Evolutionary conservation across 2,888 invertebrate species (phyloP).

Genomic region (Actias luna): DNA sequence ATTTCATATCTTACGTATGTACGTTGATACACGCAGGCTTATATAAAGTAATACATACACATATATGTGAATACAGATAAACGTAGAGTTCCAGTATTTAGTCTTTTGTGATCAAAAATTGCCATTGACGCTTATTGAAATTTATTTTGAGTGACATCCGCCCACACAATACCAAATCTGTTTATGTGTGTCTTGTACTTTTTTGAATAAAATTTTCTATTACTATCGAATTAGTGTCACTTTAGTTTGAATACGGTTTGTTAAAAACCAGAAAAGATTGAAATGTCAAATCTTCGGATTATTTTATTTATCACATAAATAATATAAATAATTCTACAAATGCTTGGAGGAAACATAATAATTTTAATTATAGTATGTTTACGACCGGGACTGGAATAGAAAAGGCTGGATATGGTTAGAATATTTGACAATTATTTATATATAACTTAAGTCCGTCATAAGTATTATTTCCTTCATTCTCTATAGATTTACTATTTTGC

Average conservation of each 20-base stretch:
- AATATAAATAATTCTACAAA: neutral
- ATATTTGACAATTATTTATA: neutral
- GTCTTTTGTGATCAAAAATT: constrained; percentile 43
- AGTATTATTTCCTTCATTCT: no score
- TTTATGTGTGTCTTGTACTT: constrained; percentile 66
- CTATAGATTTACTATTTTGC: no score
- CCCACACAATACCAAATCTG: constrained; percentile 70
- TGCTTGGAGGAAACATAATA: neutral
- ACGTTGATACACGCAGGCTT: no score
- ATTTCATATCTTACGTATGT: no score
- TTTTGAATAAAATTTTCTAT: constrained; percentile 61
- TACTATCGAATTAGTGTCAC: constrained; percentile 55
- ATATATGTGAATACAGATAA: neutral
- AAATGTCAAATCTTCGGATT: constrained; percentile 21
- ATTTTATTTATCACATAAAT: neutral
- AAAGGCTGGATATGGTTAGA: neutral
- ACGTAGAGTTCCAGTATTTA: constrained; percentile 18
- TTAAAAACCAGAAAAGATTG: constrained; percentile 49
- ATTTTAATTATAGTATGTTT: neutral
- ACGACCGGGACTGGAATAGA: neutral
- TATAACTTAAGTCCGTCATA: neutral
- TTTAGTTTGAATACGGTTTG: constrained; percentile 57
- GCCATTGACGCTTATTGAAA: constrained; percentile 39
- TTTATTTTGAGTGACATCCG: constrained; percentile 69
- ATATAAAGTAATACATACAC: neutral